Conservation (phyloP, 2,113 vertebrate genomes). For the Sceloporus tristichus region DNA sequence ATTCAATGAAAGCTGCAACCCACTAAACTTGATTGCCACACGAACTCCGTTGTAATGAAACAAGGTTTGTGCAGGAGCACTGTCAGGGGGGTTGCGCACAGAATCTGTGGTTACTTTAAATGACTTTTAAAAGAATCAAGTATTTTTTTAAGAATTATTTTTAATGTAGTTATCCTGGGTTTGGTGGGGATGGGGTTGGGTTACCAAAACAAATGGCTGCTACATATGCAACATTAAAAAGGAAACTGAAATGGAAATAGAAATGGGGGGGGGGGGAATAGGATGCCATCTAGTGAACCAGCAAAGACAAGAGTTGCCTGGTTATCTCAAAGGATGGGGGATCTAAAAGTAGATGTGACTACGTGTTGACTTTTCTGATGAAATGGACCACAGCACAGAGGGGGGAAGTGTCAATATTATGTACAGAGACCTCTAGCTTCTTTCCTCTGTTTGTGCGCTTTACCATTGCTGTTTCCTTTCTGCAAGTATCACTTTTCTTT, state of each 20-base stretch:
- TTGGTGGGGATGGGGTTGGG: constrained; percentile 46
- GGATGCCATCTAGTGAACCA: constrained; percentile 44
- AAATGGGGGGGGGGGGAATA: constrained; percentile 38
- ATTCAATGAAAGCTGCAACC: constrained; percentile 49
- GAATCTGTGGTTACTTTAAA: constrained; percentile 64
- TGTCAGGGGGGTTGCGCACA: constrained; percentile 17
- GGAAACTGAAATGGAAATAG: background rate
- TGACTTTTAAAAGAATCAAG: constrained; percentile 58
- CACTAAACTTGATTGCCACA: background rate
- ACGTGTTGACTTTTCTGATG: constrained; percentile 29
- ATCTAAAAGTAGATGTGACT: constrained; percentile 30
- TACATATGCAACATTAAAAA: constrained; percentile 68
- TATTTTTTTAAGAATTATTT: constrained; percentile 75
- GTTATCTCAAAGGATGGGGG: constrained; percentile 51
- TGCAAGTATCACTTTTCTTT: constrained; percentile 47
- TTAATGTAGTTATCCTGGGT: constrained; percentile 47
- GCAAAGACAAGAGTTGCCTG: constrained; percentile 38
- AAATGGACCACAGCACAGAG: constrained; percentile 40
- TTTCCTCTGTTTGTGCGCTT: constrained; percentile 52
- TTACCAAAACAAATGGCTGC: constrained; percentile 66
- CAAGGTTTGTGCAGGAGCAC: background rate
- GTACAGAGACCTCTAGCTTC: constrained; percentile 29
- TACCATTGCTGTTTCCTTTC: constrained; percentile 58
- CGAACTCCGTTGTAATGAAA: constrained; percentile 4
- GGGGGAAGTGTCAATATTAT: constrained; percentile 42